Evolutionary conservation across 2,888 invertebrate genomes (phyloP).

Genomic region (Drosophila ustulata): DNA sequence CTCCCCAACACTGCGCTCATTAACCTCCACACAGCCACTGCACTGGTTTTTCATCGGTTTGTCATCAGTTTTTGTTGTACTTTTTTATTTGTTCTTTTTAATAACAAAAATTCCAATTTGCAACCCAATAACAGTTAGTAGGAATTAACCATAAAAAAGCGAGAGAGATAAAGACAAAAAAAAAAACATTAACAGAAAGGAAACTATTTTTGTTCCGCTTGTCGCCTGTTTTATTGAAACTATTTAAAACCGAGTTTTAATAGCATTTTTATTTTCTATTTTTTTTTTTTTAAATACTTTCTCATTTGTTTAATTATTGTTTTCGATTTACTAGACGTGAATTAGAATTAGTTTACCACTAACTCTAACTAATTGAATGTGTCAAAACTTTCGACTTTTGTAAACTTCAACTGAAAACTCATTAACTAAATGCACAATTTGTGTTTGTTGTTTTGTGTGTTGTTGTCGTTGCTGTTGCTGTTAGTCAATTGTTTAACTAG

Average conservation of each 20-base stretch:
- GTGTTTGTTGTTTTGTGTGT: constrained; percentile 36
- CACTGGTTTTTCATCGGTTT: constrained; percentile 32
- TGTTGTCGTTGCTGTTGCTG: constrained; percentile 26
- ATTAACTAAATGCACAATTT: constrained; percentile 24
- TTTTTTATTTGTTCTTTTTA: constrained; percentile 13
- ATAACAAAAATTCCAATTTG: constrained; percentile 34
- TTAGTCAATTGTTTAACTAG: constrained; percentile 37
- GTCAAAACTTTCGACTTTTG: constrained; percentile 4
- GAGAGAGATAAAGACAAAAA: constrained; percentile 19
- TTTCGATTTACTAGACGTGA: constrained; percentile 54
- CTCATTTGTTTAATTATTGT: constrained; percentile 40
- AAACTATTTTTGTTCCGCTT: constrained; percentile 85
- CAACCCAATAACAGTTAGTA: constrained; percentile 42
- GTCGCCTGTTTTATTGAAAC: constrained; percentile 84
- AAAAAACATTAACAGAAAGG: constrained; percentile 52
- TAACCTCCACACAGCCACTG: constrained; percentile 21
- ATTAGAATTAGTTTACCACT: constrained; percentile 53
- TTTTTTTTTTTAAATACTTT: constrained; percentile 20
- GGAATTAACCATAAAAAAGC: constrained; percentile 6
- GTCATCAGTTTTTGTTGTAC: constrained; percentile 26
- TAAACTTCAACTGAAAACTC: constrained; percentile 13
- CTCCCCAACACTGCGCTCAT: constrained; percentile 31
- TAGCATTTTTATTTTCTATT: constrained; percentile 27
- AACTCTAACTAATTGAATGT: constrained; percentile 69
- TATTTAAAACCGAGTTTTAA: constrained; percentile 36